Percentiles rank a stretch among this genome's conserved stretches.
phyloP scores from a whole-genome alignment of 2,797 vertebrate species.

The Dermochelys coriacea region DNA sequence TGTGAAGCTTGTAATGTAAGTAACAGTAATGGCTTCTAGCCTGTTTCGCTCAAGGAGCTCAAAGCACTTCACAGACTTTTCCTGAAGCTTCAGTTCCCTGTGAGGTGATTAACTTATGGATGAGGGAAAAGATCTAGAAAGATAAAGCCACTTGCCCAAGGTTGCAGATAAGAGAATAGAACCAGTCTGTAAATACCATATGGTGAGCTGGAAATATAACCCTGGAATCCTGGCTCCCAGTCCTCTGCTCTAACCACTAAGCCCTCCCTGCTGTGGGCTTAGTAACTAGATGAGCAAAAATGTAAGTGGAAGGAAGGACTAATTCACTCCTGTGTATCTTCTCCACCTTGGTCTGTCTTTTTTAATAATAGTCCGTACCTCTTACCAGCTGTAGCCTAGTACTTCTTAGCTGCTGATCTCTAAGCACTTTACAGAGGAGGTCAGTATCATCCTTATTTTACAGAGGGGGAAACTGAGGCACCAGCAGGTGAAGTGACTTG shows the following conservation, averaged over 20 bases:
- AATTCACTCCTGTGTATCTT: background rate
- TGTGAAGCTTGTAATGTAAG: background rate
- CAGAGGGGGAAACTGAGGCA: background rate
- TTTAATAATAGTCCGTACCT: background rate
- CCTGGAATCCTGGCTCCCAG: fast-evolving
- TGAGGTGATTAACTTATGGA: background rate
- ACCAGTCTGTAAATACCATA: background rate
- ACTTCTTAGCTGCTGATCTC: background rate
- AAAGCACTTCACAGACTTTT: background rate
- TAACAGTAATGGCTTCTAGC: background rate
- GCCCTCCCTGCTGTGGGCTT: background rate
- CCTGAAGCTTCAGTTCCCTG: background rate
- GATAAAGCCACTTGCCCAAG: background rate
- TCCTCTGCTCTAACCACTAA: fast-evolving
- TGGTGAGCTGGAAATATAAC: background rate
- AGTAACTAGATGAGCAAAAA: background rate
- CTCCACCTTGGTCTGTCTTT: background rate
- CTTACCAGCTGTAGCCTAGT: background rate
- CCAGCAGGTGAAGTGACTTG: background rate
- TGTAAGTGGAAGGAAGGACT: background rate
- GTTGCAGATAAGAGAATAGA: background rate
- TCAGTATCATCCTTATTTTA: background rate
- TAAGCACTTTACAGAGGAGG: background rate
- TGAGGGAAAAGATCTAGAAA: background rate
- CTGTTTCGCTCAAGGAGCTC: background rate